These are phyloP conservation scores for Porites lutea DNA, from an alignment of 64 coral and sea anemone species.

Conservation along the genomic window DNA sequence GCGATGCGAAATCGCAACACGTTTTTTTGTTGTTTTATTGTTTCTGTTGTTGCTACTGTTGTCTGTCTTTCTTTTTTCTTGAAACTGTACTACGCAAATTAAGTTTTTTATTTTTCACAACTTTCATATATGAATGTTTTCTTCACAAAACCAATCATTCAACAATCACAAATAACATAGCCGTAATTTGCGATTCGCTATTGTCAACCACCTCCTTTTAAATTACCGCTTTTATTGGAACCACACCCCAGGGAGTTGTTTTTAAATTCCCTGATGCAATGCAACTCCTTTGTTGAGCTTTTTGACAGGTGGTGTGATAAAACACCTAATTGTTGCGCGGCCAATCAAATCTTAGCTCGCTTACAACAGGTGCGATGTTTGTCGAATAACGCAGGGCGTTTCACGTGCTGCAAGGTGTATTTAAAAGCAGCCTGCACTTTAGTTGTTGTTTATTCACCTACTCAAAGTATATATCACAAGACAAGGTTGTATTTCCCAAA, in stretches of 20 bases:
- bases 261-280: neutral
- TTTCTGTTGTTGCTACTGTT: too few species aligned
- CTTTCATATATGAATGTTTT: too few species aligned
- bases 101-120: too few species aligned
- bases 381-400: conserved; percentile 34
- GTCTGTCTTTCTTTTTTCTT: too few species aligned
- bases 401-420: neutral
- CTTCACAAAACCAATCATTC: too few species aligned
- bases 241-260: neutral
- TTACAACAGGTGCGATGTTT: neutral
- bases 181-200: too few species aligned
- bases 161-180: too few species aligned
- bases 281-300: neutral
- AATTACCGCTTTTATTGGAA: too few species aligned
- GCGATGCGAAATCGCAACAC: too few species aligned
- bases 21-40: too few species aligned
- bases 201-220: too few species aligned
- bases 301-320: neutral
- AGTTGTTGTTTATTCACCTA: neutral
- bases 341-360: neutral
- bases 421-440: neutral
- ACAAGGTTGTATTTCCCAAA: neutral
- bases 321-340: neutral
- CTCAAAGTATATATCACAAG: neutral
- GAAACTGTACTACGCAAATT: too few species aligned